Conservation (phyloP, 2,888 invertebrate genomes). For the Clostera curtula region DNA sequence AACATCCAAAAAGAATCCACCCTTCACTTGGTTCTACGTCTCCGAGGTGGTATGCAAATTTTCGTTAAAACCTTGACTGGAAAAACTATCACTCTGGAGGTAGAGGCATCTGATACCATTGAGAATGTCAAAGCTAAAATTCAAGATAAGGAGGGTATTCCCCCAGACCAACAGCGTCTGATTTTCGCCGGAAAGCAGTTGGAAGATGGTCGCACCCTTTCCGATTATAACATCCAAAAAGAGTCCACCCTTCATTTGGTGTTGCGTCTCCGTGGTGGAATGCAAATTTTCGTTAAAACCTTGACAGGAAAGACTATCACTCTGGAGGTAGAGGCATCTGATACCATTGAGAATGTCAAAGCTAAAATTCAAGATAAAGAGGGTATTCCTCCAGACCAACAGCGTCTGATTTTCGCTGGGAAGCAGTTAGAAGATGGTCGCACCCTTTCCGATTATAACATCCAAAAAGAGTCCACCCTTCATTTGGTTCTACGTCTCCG, state of each 20-base stretch:
- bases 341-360: conserved; percentile 57
- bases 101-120: conserved; percentile 46
- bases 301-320: conserved; percentile 50
- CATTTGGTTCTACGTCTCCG: conserved; percentile 45
- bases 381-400: conserved; percentile 53
- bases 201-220: conserved; percentile 47
- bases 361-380: conserved; percentile 59
- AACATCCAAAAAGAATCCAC: conserved; percentile 59
- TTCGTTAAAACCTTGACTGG: conserved; percentile 51
- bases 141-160: conserved; percentile 51
- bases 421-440: conserved; percentile 50
- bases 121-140: conserved; percentile 55
- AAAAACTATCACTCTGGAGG: conserved; percentile 48
- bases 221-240: conserved; percentile 52
- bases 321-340: conserved; percentile 46
- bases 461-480: conserved; percentile 47
- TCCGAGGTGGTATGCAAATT: conserved; percentile 52
- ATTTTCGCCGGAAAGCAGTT: conserved; percentile 51
- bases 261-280: conserved; percentile 45
- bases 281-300: conserved; percentile 53
- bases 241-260: conserved; percentile 47
- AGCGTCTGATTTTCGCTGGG: conserved; percentile 47
- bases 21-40: conserved; percentile 48
- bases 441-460: conserved; percentile 47
- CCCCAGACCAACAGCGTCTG: conserved; percentile 47